phyloP scores from a whole-genome alignment of 2,797 vertebrate species.

The Micromesistius poutassou region DNA sequence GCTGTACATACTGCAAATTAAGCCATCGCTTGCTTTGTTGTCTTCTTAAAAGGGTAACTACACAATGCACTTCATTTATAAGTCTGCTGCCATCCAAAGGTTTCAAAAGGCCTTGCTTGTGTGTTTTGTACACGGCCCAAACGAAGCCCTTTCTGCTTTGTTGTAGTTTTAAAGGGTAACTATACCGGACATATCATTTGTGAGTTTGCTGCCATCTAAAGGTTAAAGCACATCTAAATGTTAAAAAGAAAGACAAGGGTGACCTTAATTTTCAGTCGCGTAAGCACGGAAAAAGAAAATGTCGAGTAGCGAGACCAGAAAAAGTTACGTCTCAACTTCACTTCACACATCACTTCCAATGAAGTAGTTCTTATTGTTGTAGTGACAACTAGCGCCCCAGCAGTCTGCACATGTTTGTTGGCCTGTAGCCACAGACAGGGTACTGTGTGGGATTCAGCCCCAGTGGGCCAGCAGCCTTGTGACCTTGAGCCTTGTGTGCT shows the following conservation, averaged over 20 bases:
- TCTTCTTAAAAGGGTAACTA: background rate
- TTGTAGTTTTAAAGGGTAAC: constrained; percentile 2
- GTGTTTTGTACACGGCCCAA: background rate
- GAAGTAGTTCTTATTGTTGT: background rate
- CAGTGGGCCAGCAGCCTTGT: background rate
- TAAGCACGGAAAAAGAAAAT: background rate
- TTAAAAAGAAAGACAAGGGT: background rate
- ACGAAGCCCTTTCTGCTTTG: background rate
- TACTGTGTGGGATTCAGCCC: background rate
- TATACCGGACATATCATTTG: background rate
- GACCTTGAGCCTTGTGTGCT: too few species aligned
- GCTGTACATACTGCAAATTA: background rate
- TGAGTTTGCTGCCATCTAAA: constrained; percentile 3
- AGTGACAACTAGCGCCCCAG: background rate
- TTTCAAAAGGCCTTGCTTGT: background rate
- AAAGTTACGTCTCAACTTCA: background rate
- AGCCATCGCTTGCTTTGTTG: background rate
- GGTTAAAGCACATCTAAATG: background rate
- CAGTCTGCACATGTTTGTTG: background rate
- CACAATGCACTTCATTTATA: background rate
- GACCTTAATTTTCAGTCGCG: background rate
- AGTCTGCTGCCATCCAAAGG: constrained; percentile 2
- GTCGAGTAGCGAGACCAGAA: background rate
- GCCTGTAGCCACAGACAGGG: too few species aligned
- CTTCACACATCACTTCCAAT: background rate